These are phyloP conservation scores for Tamias sibiricus DNA, from an alignment of 2,113 vertebrate genomes.

Conservation along the genomic window DNA sequence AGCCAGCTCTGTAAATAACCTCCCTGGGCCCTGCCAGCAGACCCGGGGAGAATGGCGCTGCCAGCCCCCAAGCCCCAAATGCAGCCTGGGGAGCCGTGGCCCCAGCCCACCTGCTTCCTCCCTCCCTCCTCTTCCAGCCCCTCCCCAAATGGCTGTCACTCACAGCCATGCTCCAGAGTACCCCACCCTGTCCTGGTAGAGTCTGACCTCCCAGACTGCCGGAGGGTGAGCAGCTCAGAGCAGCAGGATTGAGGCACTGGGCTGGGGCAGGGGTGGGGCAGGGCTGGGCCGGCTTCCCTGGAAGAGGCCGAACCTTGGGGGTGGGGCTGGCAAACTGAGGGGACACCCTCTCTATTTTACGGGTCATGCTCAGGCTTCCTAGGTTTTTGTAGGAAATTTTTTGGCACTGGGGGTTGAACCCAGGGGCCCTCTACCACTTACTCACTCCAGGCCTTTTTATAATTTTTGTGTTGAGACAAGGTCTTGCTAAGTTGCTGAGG, in stretches of 20 bases:
- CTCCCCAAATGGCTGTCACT: not conserved
- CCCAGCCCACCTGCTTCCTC: not conserved
- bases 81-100: not conserved
- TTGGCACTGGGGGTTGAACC: no score
- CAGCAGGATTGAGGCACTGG: accelerated
- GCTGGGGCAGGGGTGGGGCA: no score
- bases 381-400: no score
- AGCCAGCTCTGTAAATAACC: conserved; percentile 21
- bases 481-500: no score
- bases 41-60: not conserved
- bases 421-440: no score
- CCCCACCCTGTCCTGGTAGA: not conserved
- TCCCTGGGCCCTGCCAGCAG: not conserved
- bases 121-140: not conserved
- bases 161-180: no score
- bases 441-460: no score
- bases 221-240: not conserved
- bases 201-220: no score
- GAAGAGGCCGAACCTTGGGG: not conserved
- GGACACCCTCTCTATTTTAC: no score
- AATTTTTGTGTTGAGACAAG: no score
- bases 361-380: not conserved
- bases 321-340: no score
- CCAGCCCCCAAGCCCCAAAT: no score
- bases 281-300: not conserved